Evolutionary conservation across 2,888 invertebrate species (phyloP).

Genomic region (Cremastinae sp.): DNA sequence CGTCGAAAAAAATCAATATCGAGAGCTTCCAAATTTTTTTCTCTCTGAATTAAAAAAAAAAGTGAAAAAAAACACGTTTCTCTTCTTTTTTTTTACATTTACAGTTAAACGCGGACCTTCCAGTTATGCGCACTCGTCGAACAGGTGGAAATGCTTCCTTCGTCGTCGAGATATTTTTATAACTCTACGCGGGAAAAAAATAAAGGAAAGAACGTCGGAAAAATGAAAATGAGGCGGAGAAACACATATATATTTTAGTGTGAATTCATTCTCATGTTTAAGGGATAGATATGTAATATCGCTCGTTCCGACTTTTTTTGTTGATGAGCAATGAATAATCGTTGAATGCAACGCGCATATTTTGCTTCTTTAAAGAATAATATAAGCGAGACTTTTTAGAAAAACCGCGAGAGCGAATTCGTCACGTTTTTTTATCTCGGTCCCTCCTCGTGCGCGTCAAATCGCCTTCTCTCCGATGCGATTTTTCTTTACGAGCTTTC

Average conservation of each 20-base stretch:
- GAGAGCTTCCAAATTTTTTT: neutral
- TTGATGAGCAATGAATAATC: neutral
- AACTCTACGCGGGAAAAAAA: neutral
- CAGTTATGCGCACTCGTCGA: slow-evolving; percentile 28
- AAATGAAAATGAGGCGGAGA: neutral
- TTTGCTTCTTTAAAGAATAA: slow-evolving; percentile 2
- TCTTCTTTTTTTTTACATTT: slow-evolving; percentile 25
- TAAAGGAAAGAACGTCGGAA: neutral
- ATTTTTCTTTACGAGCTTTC: neutral
- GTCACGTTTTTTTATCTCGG: slow-evolving; percentile 22
- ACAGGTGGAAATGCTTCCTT: slow-evolving; percentile 36
- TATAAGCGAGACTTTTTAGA: slow-evolving; percentile 18
- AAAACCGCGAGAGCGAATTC: slow-evolving; percentile 37
- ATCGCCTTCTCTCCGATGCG: neutral
- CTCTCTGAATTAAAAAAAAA: neutral
- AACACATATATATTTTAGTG: neutral
- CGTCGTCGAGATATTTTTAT: slow-evolving; percentile 18
- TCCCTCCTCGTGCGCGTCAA: slow-evolving; percentile 19
- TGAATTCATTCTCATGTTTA: slow-evolving; percentile 22
- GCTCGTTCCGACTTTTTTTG: slow-evolving; percentile 7
- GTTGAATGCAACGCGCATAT: neutral
- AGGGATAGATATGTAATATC: neutral
- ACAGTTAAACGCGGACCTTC: slow-evolving; percentile 28
- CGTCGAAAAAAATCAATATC: slow-evolving; percentile 5
- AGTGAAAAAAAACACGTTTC: slow-evolving; percentile 8